Percentiles rank a stretch among this genome's conserved stretches.
phyloP scores from a whole-genome alignment of 1,140 invertebrate species.

The Heliconius eleuchia region DNA sequence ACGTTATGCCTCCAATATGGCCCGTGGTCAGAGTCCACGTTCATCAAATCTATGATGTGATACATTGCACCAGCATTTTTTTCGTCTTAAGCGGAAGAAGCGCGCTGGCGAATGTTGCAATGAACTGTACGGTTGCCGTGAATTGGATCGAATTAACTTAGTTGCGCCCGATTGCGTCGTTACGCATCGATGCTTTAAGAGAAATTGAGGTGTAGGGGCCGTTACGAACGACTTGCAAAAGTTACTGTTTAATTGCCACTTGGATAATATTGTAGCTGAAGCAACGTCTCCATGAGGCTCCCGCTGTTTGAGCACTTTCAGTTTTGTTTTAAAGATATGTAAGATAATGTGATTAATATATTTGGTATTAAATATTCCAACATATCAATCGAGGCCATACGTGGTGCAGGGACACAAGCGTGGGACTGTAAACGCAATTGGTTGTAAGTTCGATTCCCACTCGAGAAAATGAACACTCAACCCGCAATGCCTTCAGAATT shows the following conservation, averaged over 20 bases:
- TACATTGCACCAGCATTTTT: conserved; percentile 42
- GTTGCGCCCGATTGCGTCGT: conserved; percentile 74
- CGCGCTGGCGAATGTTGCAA: conserved; percentile 66
- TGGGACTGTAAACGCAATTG: no score
- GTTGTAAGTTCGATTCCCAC: no score
- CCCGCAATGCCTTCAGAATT: no score
- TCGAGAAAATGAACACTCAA: no score
- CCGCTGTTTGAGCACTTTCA: no score
- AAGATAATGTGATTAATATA: no score
- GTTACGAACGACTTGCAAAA: conserved; percentile 71
- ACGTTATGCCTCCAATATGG: neutral
- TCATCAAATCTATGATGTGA: neutral
- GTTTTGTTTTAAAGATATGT: neutral
- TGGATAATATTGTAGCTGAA: neutral
- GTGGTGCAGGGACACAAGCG: no score
- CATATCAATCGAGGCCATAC: no score
- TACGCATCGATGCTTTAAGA: conserved; percentile 68
- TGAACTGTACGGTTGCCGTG: conserved; percentile 57
- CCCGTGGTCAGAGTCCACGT: no score
- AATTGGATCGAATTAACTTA: conserved; percentile 74
- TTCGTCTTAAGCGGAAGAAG: conserved; percentile 59
- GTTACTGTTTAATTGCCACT: conserved; percentile 45
- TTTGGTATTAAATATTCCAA: no score
- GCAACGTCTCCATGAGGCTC: neutral
- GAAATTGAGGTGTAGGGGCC: conserved; percentile 71